Conservation (phyloP, 2,113 vertebrate species). For the Colius striatus region DNA sequence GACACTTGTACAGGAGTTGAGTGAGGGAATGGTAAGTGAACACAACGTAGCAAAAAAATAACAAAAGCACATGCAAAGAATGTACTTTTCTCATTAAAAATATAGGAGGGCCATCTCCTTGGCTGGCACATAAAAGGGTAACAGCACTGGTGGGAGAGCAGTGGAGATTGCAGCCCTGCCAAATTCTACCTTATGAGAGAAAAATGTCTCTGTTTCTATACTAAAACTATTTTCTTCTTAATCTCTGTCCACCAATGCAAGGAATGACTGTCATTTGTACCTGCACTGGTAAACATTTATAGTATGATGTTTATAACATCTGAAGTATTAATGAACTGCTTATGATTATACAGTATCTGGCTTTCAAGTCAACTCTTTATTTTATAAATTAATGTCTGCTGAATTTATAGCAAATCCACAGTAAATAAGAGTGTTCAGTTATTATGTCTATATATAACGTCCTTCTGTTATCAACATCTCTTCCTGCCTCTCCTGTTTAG, state of each 20-base stretch:
- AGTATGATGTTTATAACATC: background rate
- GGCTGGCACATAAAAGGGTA: background rate
- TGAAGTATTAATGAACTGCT: background rate
- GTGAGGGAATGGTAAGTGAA: slow-evolving; percentile 54
- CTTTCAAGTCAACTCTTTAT: background rate
- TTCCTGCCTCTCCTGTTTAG: background rate
- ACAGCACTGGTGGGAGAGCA: background rate
- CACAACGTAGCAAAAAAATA: background rate
- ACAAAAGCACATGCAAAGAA: background rate
- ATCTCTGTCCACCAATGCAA: background rate
- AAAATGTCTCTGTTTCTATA: background rate
- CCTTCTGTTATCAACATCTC: background rate
- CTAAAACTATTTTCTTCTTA: background rate
- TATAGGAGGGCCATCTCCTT: background rate
- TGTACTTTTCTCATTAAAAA: slow-evolving; percentile 27
- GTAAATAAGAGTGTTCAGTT: background rate
- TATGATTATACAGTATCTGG: background rate
- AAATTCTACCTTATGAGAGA: background rate
- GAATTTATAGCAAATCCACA: background rate
- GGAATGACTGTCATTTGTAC: background rate
- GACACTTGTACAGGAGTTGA: slow-evolving; percentile 74
- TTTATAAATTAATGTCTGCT: background rate
- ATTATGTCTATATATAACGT: background rate
- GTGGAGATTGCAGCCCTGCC: background rate
- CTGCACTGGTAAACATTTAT: background rate